These are phyloP conservation scores for Phataginus tetradactyla DNA, from an alignment of 2,797 vertebrate genomes.

Conservation along the genomic window DNA sequence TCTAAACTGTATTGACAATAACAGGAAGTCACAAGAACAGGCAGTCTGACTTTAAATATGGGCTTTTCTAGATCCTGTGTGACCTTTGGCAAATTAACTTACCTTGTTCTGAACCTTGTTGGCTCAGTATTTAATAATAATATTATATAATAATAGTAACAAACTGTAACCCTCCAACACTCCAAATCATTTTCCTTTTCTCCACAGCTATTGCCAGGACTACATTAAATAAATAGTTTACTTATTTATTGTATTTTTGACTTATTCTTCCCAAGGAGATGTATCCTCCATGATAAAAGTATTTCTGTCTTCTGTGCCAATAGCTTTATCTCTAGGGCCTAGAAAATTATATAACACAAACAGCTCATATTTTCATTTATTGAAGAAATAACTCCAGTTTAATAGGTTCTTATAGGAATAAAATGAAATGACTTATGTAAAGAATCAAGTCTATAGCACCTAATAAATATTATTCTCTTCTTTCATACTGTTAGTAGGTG, in stretches of 20 bases:
- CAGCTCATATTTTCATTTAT: not conserved
- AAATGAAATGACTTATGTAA: not conserved
- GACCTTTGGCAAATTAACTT: not conserved
- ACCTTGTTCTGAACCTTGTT: not conserved
- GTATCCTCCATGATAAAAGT: too few species aligned
- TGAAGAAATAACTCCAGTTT: not conserved
- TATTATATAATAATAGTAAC: not conserved
- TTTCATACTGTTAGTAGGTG: not conserved
- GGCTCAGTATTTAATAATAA: not conserved
- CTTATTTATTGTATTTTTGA: not conserved
- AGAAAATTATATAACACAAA: not conserved
- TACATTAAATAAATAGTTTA: not conserved
- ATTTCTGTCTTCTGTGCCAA: not conserved
- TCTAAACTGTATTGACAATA: not conserved
- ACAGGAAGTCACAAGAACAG: not conserved
- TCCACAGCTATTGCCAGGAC: not conserved
- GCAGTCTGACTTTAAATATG: not conserved
- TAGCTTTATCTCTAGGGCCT: not conserved
- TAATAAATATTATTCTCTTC: not conserved
- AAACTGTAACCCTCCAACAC: not conserved
- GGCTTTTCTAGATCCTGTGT: not conserved
- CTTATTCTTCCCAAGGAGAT: not conserved
- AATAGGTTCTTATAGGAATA: not conserved
- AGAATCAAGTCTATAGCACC: not conserved
- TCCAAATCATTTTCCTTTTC: not conserved